Base-by-base conservation (phyloP, 2,797 vertebrate genomes). In the Pempheris klunzingeri region DNA sequence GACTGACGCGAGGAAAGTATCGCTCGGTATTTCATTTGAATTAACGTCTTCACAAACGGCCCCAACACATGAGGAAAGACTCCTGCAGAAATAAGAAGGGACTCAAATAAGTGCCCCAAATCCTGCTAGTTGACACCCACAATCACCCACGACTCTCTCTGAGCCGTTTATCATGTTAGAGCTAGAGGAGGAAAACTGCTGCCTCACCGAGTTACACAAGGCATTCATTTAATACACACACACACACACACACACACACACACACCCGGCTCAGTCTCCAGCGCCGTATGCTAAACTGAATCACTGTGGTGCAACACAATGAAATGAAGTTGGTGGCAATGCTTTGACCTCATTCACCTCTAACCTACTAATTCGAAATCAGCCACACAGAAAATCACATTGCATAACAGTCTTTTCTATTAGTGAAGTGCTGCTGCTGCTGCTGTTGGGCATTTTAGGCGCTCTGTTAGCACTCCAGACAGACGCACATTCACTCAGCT, bases 351-450 rank as follows among this genome's bases (percentile, higher is more conserved):
- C 24, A 2, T 34, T 75, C 71, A 81, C 76, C 80, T 84, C 68
- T 78, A 68, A 85, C 74, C 80, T 58, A 47, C 73, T 79, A 82
- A 87, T 84, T 66, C 22, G 0, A 58, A 83, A 84, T 77, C 66
- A 72, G 77, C 57, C 60, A 64, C 30, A 52, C 68, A 72, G 76
- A 83, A 76, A 83, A 86, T 84, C 24, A 70, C 60, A 49, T 82
- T 91, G 60, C 77, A 59, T 87, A 88, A 91, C 24, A 26, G 38
- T 18, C 58, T 82, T 79, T 82, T 59, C 67, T 71, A 22, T 84
- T 58, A 30, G 64, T 61, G 72, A 68, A 78, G 50, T 24, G 58
- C 53, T 65, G 66, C 77, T 63, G 39, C 64, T 67, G 24, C 50
- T 36, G 61, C 52, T 39, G 71, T 43, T 17, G 24, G 60, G 58